Evolutionary conservation across 1,140 invertebrate species (phyloP).

Genomic region (Chironomus tepperi): DNA sequence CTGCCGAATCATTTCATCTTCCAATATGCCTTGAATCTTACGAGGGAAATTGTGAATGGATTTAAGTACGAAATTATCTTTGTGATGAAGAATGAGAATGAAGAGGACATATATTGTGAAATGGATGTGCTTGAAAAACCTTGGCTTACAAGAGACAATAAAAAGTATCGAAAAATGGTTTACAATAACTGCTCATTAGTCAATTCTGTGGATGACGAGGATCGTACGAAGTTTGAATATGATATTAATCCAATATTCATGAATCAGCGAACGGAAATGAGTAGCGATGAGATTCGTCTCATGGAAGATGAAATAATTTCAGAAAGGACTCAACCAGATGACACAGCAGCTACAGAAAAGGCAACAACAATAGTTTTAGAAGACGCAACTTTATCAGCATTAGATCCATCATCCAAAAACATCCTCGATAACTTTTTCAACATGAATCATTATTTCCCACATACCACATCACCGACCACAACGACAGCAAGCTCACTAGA

Average conservation of each 20-base stretch:
- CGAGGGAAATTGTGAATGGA: slow-evolving; percentile 36
- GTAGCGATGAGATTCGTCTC: background rate
- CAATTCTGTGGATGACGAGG: background rate
- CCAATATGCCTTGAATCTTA: slow-evolving; percentile 37
- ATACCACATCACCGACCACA: background rate
- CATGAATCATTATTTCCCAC: slow-evolving; percentile 16
- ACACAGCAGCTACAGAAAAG: background rate
- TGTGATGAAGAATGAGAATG: slow-evolving; percentile 32
- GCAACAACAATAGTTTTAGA: background rate
- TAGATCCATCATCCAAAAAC: background rate
- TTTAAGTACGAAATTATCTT: slow-evolving; percentile 37
- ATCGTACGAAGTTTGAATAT: background rate
- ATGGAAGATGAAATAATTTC: slow-evolving; percentile 18
- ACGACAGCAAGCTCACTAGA: background rate
- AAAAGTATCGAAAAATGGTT: background rate
- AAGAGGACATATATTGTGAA: slow-evolving; percentile 34
- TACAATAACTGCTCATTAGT: slow-evolving; percentile 14
- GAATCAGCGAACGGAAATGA: background rate
- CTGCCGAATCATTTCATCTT: slow-evolving; percentile 37
- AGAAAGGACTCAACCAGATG: background rate
- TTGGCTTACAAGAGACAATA: slow-evolving; percentile 33
- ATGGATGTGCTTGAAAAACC: slow-evolving; percentile 38
- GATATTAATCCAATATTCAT: background rate
- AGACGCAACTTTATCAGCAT: background rate
- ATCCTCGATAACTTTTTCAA: background rate